Evolutionary conservation across 2,888 invertebrate genomes (phyloP).

Genomic region (Dendrolimus pini): DNA sequence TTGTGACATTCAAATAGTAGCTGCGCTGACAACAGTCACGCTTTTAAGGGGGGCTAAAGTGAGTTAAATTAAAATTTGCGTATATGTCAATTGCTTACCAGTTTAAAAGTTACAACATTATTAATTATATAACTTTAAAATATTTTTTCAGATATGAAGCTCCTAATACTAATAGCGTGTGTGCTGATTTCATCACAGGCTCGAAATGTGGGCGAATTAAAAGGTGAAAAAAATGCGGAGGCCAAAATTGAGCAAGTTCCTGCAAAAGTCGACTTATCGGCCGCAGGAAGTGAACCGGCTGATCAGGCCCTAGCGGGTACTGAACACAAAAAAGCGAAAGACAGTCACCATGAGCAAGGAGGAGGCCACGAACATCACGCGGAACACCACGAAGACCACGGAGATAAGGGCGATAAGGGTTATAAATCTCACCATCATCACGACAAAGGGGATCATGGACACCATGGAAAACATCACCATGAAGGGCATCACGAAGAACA

Average conservation of each 20-base stretch:
- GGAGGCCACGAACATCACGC: constrained; percentile 83
- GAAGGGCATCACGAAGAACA: constrained; percentile 86
- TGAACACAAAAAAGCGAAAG: constrained; percentile 63
- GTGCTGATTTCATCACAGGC: constrained; percentile 36
- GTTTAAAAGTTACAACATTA: neutral
- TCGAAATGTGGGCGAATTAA: constrained; percentile 42
- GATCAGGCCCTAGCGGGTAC: constrained; percentile 72
- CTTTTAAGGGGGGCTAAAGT: constrained; percentile 28
- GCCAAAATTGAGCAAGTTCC: constrained; percentile 21
- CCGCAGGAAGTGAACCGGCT: constrained; percentile 16
- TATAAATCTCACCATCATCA: constrained; percentile 86
- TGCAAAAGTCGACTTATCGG: constrained; percentile 24
- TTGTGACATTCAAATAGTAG: constrained; percentile 53
- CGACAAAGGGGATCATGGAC: constrained; percentile 86
- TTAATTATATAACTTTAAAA: neutral
- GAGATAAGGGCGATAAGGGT: constrained; percentile 87
- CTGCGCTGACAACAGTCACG: constrained; percentile 34
- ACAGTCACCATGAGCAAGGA: constrained; percentile 77
- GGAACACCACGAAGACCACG: constrained; percentile 82
- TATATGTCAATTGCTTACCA: neutral
- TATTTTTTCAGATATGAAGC: constrained; percentile 46
- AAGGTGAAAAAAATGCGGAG: constrained; percentile 33
- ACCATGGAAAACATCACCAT: constrained; percentile 87
- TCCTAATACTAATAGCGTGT: constrained; percentile 42
- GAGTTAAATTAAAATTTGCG: constrained; percentile 23